Conservation (phyloP, 2,797 vertebrate genomes). For the Smutsia gigantea region DNA sequence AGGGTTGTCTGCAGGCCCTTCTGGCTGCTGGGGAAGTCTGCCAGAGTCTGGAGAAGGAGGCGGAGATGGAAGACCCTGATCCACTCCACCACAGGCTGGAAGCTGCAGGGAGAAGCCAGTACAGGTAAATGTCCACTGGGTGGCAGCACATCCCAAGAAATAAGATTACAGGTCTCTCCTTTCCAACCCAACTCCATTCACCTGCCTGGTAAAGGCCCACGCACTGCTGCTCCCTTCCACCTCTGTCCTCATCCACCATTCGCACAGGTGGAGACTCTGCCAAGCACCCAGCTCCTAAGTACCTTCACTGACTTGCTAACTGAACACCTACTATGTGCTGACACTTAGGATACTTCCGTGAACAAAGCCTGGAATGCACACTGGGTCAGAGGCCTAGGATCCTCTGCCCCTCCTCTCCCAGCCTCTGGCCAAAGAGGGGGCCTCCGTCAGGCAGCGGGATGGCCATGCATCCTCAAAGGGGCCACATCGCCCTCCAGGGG, state of each 20-base stretch:
- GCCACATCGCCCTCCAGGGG: background rate
- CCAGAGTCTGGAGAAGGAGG: background rate
- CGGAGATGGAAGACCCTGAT: background rate
- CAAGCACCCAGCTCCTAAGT: background rate
- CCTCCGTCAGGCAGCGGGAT: background rate
- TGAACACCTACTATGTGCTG: background rate
- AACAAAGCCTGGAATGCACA: background rate
- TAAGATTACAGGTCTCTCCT: background rate
- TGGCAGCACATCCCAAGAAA: conserved; percentile 68
- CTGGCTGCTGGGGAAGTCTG: background rate
- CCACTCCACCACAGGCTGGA: rapidly evolving
- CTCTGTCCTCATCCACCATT: background rate
- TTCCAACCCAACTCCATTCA: background rate
- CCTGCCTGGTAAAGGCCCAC: background rate
- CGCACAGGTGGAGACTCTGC: background rate
- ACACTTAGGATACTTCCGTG: background rate
- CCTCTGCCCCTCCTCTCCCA: background rate
- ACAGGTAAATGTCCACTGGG: conserved; percentile 65
- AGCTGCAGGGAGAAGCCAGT: background rate
- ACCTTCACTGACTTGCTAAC: background rate
- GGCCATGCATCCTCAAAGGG: background rate
- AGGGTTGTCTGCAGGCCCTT: background rate
- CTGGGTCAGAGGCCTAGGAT: background rate
- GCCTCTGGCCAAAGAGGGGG: background rate
- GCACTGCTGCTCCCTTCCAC: background rate